Evolutionary conservation across 2,888 invertebrate genomes (phyloP), one percentile per base, ranked within the genome.

Genomic region (Xestobium rufovillosum): DNA sequence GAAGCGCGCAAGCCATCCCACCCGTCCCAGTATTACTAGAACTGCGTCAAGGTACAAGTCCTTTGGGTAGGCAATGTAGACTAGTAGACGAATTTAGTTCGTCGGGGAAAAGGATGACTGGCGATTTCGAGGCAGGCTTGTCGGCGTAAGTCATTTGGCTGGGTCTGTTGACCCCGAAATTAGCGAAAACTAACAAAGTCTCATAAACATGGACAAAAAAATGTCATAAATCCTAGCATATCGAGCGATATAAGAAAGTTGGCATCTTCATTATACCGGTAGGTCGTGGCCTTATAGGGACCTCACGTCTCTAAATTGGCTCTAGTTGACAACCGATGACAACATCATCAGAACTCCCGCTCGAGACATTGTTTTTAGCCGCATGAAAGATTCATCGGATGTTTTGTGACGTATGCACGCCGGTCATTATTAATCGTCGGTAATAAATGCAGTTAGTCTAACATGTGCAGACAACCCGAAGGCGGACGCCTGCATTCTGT

Each of bases 261-360:
- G 57, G 63, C 59, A 62, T 64, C 65, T 66, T 65, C 63, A 66
- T 66, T 65, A 66, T 62, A 52, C 55, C 51, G 55, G 56, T 56
- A 56, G 57, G 57, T 53, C 57, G 54, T 47, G 50, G 54, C 65
- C 63, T 59, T 65, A 65, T 63, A 64, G 63, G 62, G 63, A 55
- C 37, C 38, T 39, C 43, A 40, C 45, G 42, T 41, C 41, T 48
- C 50, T 61, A 64, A 63, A 63, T 63, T 63, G 63, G 63, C 55
- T 56, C 49, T 47, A 52, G 52, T 53, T 63, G 64, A 64, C 64
- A 61, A 55, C 59, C 53, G 61, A 63, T 65, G 63, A 65, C 65
- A 63, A 65, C 62, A 63, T 63, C 61, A 63, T 63, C 65, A 60
- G 49, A 56, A 58, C 60, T 58, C 57, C 57, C 49, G 49, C 50